Evolutionary conservation across 2,797 vertebrate genomes (phyloP).

Genomic region (Prunella strophiata): DNA sequence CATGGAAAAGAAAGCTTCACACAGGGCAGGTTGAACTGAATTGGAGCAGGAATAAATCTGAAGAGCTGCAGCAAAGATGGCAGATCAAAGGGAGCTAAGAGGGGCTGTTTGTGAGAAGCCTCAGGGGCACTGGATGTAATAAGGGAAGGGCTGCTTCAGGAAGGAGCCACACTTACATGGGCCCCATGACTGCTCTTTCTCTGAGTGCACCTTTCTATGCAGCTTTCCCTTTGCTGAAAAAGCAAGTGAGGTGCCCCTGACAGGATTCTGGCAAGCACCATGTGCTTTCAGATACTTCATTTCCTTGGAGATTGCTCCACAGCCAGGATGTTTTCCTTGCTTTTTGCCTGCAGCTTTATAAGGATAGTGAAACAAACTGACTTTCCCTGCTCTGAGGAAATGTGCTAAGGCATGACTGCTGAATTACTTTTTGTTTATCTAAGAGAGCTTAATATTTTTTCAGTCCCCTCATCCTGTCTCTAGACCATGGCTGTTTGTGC

Average conservation of each 20-base stretch:
- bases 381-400: not conserved
- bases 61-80: not conserved
- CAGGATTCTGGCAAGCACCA: not conserved
- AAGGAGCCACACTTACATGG: not conserved
- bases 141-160: not conserved
- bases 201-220: not conserved
- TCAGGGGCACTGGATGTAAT: not conserved
- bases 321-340: not conserved
- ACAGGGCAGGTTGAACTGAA: not conserved
- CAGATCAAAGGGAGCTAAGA: not conserved
- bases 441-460: conserved; percentile 4
- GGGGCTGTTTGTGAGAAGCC: not conserved
- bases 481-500: not conserved
- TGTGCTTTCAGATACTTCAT: not conserved
- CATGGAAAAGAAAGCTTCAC: not conserved
- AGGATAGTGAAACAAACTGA: not conserved
- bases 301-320: not conserved
- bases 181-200: not conserved
- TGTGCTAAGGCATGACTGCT: not conserved
- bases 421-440: conserved; percentile 18
- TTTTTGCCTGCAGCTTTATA: not conserved
- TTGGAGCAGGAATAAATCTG: not conserved
- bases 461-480: not conserved
- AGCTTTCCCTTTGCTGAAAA: not conserved
- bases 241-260: not conserved